Percentiles rank a stretch among this genome's conserved stretches.
Evolutionary conservation across 2,797 vertebrate genomes (phyloP).

Genomic region (Heliangelus exortis): DNA sequence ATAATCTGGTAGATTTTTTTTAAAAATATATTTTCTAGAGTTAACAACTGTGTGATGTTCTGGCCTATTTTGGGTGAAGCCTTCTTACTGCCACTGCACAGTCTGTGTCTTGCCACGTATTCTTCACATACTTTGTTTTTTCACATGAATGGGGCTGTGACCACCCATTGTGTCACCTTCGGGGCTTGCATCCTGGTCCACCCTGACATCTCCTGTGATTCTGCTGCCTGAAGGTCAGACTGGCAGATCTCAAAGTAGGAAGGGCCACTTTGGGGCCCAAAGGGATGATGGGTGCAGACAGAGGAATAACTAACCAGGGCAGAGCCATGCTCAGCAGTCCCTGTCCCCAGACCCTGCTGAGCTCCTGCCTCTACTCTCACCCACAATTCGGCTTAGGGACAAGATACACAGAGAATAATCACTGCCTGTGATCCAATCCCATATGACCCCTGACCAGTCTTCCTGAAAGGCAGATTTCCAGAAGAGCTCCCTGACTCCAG

Average conservation of each 20-base stretch:
- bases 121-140: background rate
- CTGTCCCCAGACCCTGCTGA: fast-evolving
- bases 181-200: fast-evolving
- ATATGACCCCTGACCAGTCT: fast-evolving
- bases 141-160: background rate
- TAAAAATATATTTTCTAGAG: background rate
- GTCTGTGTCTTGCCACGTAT: fast-evolving
- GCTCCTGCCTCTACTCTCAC: fast-evolving
- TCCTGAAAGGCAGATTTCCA: background rate
- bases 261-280: background rate
- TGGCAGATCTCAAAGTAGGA: background rate
- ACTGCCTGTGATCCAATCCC: background rate
- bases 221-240: too few relatives aligned
- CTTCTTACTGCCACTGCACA: background rate
- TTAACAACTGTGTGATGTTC: background rate
- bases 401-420: fast-evolving
- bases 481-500: too few relatives aligned
- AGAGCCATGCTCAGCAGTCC: background rate
- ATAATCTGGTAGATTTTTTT: too few relatives aligned
- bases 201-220: fast-evolving
- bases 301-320: background rate
- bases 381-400: fast-evolving
- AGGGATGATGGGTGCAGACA: fast-evolving
- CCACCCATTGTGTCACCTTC: fast-evolving
- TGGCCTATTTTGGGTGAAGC: background rate